Conservation (phyloP, 53 echinoderm and acorn worm species). For the Henricia sp. region DNA sequence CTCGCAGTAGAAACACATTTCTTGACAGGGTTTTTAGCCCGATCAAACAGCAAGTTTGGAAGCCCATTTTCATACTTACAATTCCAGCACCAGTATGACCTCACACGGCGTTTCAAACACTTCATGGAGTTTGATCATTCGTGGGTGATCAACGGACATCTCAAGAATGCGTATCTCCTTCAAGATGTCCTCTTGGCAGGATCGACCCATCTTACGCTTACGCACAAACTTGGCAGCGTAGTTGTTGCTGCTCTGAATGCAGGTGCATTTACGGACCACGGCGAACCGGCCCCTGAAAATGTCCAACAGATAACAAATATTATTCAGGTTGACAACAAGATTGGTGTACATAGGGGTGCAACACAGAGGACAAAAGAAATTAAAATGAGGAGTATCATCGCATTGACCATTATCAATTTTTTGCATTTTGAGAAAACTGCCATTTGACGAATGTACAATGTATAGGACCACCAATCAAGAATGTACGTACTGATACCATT, state of each 20-base stretch:
- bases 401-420: no score
- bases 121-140: slow-evolving; percentile 87
- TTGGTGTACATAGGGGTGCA: no score
- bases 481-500: no score
- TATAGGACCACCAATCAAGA: no score
- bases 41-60: no score
- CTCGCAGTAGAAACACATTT: no score
- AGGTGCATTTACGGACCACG: slow-evolving; percentile 92
- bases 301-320: background rate
- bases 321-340: no score
- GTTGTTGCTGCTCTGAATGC: slow-evolving; percentile 72
- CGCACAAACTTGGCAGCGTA: slow-evolving; percentile 96
- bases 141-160: slow-evolving; percentile 78
- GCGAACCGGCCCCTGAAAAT: slow-evolving; percentile 88
- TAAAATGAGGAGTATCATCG: no score
- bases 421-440: no score
- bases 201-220: slow-evolving; percentile 94
- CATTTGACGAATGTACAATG: no score
- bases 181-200: slow-evolving; percentile 92
- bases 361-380: no score
- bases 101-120: slow-evolving; percentile 89
- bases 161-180: slow-evolving; percentile 97
- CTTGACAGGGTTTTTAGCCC: no score
- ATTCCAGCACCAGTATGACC: slow-evolving; percentile 95
- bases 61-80: slow-evolving; percentile 75